Base-by-base conservation (phyloP, 1,140 invertebrate genomes). In the Wiebesia pumilae region DNA sequence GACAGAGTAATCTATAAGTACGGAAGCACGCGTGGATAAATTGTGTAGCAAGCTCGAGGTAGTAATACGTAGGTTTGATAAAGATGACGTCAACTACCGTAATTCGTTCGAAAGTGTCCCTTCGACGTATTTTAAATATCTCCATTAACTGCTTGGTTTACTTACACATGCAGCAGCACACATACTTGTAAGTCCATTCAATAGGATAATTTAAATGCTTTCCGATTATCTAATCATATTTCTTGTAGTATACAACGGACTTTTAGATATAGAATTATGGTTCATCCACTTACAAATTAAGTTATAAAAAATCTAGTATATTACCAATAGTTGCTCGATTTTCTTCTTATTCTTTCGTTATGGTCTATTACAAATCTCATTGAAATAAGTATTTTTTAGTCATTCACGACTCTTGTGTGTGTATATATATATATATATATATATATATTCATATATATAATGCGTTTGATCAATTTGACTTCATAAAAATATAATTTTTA, bases 71-170 rank as follows among this genome's bases (percentile, higher is more conserved):
- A 75, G 71, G 24, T 75, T 19, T 75, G 21, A 75, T 75, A 75
- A 43, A 24, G 71, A 43, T 75, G 71, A 75, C 71, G 71, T 75
- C 71, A 75, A n/a, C 38, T 75, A 75, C n/a, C 21, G 35, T 75
- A 75, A 43, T 6, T 75, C 24, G 38, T 21, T 1, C 12, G 27
- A n/a, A 75, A 75, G 71, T 43, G 21, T 75, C 71, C 71, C 71
- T 75, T 75, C 24, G 38, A 75, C 38, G 38, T 38, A 75, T 43
- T 75, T 75, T 75, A 38, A 14, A 7, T 19, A 73, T 73, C 19
- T 40, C 35, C 71, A 27, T 73, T 38, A 43, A 73, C 69, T 9
- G 0, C 0, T 75, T 75, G 3, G 40, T 71, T 38, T 71, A 71
- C 69, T 71, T 21, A 24, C 6, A 71, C 0, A 38, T 71, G 71